A percentile compares a stretch with the other conserved stretches of the same genome.
Conservation (phyloP, 2,797 vertebrate genomes). For the Onychomys torridus region DNA sequence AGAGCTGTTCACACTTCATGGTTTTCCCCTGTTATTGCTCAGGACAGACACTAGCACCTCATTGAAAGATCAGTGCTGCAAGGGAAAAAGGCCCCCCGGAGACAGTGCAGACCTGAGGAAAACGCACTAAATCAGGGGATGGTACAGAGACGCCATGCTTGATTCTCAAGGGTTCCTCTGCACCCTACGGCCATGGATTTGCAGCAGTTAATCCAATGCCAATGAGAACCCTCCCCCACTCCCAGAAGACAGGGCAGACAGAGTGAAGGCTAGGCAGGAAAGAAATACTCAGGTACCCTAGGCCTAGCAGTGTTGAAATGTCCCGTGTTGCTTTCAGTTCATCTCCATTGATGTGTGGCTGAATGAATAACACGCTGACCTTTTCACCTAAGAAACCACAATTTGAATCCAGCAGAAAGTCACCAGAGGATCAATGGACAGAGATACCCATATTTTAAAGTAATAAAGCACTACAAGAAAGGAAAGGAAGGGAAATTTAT, state of each 20-base stretch:
- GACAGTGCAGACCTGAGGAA: conserved; percentile 84
- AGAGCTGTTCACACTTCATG: conserved; percentile 87
- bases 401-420: conserved; percentile 81
- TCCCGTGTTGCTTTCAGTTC: conserved; percentile 72
- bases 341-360: conserved; percentile 74
- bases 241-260: conserved; percentile 64
- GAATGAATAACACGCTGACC: conserved; percentile 81
- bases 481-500: conserved; percentile 13
- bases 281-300: conserved; percentile 77
- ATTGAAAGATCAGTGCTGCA: conserved; percentile 88
- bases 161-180: conserved; percentile 82
- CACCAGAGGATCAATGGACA: conserved; percentile 77
- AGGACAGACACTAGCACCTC: conserved; percentile 88
- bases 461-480: conserved; percentile 66
- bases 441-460: conserved; percentile 76
- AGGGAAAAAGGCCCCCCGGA: conserved; percentile 85
- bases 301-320: conserved; percentile 69
- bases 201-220: conserved; percentile 83
- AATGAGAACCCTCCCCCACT: conserved; percentile 79
- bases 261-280: conserved; percentile 50
- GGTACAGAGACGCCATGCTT: conserved; percentile 84
- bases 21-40: conserved; percentile 87
- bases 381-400: conserved; percentile 79
- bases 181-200: conserved; percentile 79
- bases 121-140: conserved; percentile 86